Evolutionary conservation across 2,888 invertebrate genomes (phyloP).

Genomic region (Eupithecia subumbrata): DNA sequence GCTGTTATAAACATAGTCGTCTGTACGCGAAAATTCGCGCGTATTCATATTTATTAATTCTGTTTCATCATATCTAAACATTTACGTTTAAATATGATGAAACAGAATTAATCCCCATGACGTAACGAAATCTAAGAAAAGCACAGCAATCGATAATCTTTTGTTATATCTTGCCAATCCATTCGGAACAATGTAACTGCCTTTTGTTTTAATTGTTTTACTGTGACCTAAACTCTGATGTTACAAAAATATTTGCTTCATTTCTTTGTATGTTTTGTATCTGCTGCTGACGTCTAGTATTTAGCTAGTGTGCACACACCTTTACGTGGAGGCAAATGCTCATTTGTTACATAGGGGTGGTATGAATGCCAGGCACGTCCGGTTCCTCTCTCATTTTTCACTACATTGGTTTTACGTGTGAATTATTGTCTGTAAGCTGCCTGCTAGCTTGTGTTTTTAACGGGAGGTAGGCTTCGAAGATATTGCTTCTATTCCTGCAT

Average conservation of each 20-base stretch:
- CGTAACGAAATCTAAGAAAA: neutral
- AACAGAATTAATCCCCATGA: neutral
- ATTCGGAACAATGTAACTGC: neutral
- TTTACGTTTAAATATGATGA: neutral
- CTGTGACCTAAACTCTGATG: neutral
- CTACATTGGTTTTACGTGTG: constrained; percentile 83
- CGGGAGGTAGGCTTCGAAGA: constrained; percentile 38
- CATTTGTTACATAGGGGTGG: constrained; percentile 73
- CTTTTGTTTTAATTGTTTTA: neutral
- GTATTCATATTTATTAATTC: neutral
- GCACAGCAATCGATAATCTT: neutral
- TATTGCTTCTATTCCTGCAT: constrained; percentile 57
- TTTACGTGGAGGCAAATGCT: constrained; percentile 68
- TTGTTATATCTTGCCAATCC: neutral
- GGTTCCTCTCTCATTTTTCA: constrained; percentile 81
- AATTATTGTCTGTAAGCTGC: constrained; percentile 78
- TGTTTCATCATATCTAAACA: too few relatives aligned
- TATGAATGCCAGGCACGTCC: constrained; percentile 74
- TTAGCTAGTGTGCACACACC: constrained; percentile 20
- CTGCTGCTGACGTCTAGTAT: neutral
- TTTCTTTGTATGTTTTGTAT: neutral
- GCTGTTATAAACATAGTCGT: neutral
- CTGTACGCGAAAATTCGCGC: neutral
- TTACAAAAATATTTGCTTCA: neutral
- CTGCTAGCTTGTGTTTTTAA: constrained; percentile 47